Percentiles rank a stretch among this genome's conserved stretches.
These are phyloP conservation scores for Polydesmus complanatus DNA, from an alignment of 2,888 invertebrate species.

Conservation along the genomic window DNA sequence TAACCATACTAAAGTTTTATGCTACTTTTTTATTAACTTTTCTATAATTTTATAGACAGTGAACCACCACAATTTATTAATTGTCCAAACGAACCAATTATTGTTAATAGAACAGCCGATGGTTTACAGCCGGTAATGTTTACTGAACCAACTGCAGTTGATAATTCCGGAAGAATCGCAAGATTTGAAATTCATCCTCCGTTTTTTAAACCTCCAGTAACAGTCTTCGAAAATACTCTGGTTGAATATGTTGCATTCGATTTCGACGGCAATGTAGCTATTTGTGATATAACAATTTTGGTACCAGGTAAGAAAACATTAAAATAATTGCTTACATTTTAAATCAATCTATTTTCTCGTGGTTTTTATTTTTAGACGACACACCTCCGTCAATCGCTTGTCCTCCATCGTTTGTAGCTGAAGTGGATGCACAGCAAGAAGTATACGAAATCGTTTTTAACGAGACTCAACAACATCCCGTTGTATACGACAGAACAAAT, in stretches of 20 bases:
- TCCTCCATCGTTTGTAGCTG: conserved; percentile 86
- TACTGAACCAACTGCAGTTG: conserved; percentile 83
- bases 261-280: conserved; percentile 92
- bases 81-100: conserved; percentile 82
- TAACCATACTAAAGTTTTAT: background rate
- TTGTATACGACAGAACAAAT: conserved; percentile 73
- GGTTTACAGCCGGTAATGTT: conserved; percentile 72
- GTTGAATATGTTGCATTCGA: conserved; percentile 94
- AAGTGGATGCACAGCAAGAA: conserved; percentile 75
- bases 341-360: background rate
- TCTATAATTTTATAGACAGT: conserved; percentile 60
- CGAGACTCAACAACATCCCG: conserved; percentile 68
- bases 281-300: conserved; percentile 90
- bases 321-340: too few species aligned
- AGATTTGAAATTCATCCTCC: conserved; percentile 82
- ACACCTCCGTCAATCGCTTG: conserved; percentile 80
- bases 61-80: conserved; percentile 94
- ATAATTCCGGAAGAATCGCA: conserved; percentile 89
- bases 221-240: conserved; percentile 77
- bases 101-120: conserved; percentile 73
- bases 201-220: conserved; percentile 74
- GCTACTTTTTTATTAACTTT: background rate
- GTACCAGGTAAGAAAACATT: conserved; percentile 47
- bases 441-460: conserved; percentile 83
- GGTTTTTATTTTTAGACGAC: conserved; percentile 45